Base-by-base conservation (phyloP, 2,797 vertebrate species). In the Acomys russatus region DNA sequence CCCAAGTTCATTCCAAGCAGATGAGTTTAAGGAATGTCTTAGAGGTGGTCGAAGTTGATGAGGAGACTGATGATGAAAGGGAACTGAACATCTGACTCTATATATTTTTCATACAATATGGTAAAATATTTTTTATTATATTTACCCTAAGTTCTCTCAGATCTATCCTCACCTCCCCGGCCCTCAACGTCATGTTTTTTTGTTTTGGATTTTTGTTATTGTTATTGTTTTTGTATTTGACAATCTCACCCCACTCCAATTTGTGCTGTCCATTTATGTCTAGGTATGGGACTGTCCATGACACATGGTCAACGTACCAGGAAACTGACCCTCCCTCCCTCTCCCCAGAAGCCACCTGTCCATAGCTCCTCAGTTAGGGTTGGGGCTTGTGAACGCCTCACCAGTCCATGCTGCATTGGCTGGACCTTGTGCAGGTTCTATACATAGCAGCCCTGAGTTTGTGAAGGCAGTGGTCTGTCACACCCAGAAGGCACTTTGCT, bases 1-100 rank as follows among this genome's bases (percentile, higher is more conserved):
- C 71, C 74, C 85, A 68, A 64, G 44, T 77, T 78, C 88, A 78
- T 96, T 95, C 70, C 92, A 95, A 92, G 70, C 25, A 83, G 25
- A 80, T 86, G 64, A 93, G 17, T 74, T 68, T 61, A 91, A 91
- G 92, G 49, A 90, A 74, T 74, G 79, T 89, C 38, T 64, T 49
- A 38, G 63, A 88, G 18, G 74, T 54, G 9, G 0, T 54, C 44
- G 35, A 92, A n/a, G 28, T n/a, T 94, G 66, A 68, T 90, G 25
- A 73, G 73, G 18, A 95, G 8, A 51, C 8, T 88, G 28, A 54
- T 85, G 54, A 20, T 74, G 25, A 96, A 95, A 66, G 51, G 54
- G 54, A 82, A 79, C 8, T 84, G 59, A 92, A 92, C 56, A 9
- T 51, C n/a, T 82, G 2, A 18, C 86, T 49, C 23, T 28, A 18